Conservation (phyloP, 64 coral and sea anemone genomes). For the Dendronephthya gigantea region DNA sequence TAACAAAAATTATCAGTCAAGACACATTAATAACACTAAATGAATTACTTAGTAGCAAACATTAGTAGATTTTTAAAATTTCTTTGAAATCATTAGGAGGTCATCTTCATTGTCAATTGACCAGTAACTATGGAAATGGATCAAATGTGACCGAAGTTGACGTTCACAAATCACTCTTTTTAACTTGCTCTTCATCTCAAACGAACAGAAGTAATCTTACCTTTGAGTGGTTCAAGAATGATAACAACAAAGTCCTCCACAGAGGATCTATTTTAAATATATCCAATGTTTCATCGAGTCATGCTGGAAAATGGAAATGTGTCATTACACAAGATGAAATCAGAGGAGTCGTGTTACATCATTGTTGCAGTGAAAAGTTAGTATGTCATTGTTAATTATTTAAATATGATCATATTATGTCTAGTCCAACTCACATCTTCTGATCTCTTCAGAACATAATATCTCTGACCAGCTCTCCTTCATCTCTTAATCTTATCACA, state of each 20-base stretch:
- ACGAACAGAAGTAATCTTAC: not conserved
- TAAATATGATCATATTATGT: no score
- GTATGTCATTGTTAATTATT: not conserved
- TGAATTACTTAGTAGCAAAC: no score
- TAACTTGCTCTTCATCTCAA: not conserved
- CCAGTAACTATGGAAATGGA: not conserved
- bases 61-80: no score
- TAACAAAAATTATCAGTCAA: no score
- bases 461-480: no score
- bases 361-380: not conserved
- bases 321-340: not conserved
- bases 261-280: not conserved
- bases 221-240: no score
- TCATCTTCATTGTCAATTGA: not conserved
- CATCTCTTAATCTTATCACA: no score
- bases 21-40: no score
- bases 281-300: not conserved
- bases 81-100: no score
- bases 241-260: not conserved
- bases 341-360: not conserved
- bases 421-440: no score
- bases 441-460: no score
- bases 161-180: not conserved
- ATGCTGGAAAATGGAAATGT: not conserved
- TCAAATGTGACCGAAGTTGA: not conserved